A percentile compares a stretch with the other conserved stretches of the same genome.
Evolutionary conservation across 1,140 invertebrate species (phyloP).

Genomic region (Drosophila micromelanica): DNA sequence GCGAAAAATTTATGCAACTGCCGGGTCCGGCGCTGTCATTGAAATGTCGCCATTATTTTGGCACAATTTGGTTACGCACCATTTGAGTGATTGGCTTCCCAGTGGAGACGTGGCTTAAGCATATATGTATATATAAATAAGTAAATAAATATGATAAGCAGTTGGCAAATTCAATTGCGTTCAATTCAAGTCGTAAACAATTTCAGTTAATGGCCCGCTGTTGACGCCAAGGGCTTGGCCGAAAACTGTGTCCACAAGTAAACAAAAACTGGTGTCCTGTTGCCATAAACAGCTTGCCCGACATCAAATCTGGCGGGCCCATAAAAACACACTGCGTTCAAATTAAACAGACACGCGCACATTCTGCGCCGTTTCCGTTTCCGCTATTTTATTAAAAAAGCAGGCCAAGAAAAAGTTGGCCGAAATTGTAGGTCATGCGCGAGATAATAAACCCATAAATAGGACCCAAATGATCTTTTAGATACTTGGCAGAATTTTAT

Average conservation of each 20-base stretch:
- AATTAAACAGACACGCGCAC: conserved; percentile 72
- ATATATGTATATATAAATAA: conserved; percentile 1
- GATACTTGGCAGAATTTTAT: background rate
- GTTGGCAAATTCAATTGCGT: conserved; percentile 50
- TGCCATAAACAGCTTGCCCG: conserved; percentile 39
- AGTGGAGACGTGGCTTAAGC: conserved; percentile 17
- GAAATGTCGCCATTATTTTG: conserved; percentile 62
- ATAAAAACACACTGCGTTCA: conserved; percentile 53
- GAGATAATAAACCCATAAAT: conserved; percentile 68
- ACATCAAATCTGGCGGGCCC: conserved; percentile 44
- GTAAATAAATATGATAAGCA: conserved; percentile 46
- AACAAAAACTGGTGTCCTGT: conserved; percentile 45
- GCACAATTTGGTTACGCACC: conserved; percentile 45
- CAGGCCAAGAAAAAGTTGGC: conserved; percentile 21
- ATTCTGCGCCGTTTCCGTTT: conserved; percentile 61
- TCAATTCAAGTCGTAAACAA: conserved; percentile 67
- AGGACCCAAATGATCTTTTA: background rate
- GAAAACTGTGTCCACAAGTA: conserved; percentile 54
- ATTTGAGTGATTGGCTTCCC: conserved; percentile 70
- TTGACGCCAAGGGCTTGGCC: conserved; percentile 59
- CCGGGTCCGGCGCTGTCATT: conserved; percentile 26
- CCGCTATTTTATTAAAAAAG: conserved; percentile 44
- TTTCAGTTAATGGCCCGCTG: conserved; percentile 48
- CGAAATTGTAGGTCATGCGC: conserved; percentile 35
- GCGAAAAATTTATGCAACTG: conserved; percentile 64